Evolutionary conservation across 2,888 invertebrate genomes (phyloP).

Genomic region (Synanthedon myopaeformis): DNA sequence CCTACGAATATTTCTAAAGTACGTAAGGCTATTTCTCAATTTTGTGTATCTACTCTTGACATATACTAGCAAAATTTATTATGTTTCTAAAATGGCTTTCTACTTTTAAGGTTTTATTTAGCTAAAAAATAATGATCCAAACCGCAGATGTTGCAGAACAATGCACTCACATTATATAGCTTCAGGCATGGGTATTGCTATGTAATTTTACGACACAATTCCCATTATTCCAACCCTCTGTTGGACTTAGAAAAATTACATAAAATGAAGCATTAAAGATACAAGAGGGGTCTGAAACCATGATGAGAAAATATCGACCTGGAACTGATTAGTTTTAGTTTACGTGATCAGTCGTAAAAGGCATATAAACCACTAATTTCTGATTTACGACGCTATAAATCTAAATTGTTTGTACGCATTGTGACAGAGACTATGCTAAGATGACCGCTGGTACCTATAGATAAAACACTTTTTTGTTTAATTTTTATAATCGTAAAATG

Average conservation of each 20-base stretch:
- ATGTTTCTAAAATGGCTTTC: too few relatives aligned
- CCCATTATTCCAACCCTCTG: slow-evolving; percentile 23
- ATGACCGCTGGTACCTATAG: too few relatives aligned
- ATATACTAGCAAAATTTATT: too few relatives aligned
- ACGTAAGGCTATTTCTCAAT: too few relatives aligned
- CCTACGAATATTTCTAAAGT: too few relatives aligned
- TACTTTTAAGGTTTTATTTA: too few relatives aligned
- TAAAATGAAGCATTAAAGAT: slow-evolving; percentile 21
- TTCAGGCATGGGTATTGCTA: slow-evolving; percentile 5
- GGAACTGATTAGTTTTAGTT: slow-evolving; percentile 46
- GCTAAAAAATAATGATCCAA: background rate
- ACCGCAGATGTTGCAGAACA: background rate
- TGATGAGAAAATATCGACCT: slow-evolving; percentile 30
- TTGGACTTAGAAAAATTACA: slow-evolving; percentile 11
- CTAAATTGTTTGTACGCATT: slow-evolving; percentile 37
- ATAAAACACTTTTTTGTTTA: too few relatives aligned
- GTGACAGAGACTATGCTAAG: slow-evolving; percentile 21
- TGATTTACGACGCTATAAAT: slow-evolving; percentile 54
- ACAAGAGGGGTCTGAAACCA: slow-evolving; percentile 17
- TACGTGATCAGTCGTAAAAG: slow-evolving; percentile 38
- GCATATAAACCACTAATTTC: slow-evolving; percentile 42
- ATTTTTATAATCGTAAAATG: too few relatives aligned
- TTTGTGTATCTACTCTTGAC: too few relatives aligned
- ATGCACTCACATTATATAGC: slow-evolving; percentile 11
- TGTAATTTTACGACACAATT: slow-evolving; percentile 16